A percentile compares a stretch with the other conserved stretches of the same genome.
phyloP scores from a whole-genome alignment of 2,888 invertebrate genomes.

The Panopea generosa region DNA sequence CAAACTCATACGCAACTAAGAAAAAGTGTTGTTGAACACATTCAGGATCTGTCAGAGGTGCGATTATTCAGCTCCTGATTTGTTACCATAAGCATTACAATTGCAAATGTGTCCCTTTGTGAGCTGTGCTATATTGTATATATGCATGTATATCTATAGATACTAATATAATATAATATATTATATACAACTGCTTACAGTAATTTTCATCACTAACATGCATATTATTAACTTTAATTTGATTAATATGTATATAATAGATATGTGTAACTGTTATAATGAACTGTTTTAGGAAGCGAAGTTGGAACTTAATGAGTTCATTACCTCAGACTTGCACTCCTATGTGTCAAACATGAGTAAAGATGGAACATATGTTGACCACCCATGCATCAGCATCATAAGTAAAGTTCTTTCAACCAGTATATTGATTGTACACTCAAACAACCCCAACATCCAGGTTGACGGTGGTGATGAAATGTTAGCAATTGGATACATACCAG shows the following conservation, averaged over 20 bases:
- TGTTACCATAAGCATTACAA: slow-evolving; percentile 3
- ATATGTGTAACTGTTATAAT: slow-evolving; percentile 2
- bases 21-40: slow-evolving; percentile 18
- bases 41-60: slow-evolving; percentile 28
- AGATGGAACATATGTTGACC: slow-evolving; percentile 10
- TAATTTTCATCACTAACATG: not conserved
- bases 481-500: slow-evolving; percentile 3
- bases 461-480: slow-evolving; percentile 3
- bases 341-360: slow-evolving; percentile 9
- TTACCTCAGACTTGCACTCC: slow-evolving; percentile 9
- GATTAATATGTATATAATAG: slow-evolving; percentile 3
- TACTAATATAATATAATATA: slow-evolving; percentile 3
- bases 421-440: slow-evolving; percentile 3
- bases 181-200: slow-evolving; percentile 3
- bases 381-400: too few relatives aligned
- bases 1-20: slow-evolving; percentile 30
- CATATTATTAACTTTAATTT: slow-evolving; percentile 3
- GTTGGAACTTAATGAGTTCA: slow-evolving; percentile 6
- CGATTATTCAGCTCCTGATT: slow-evolving; percentile 1
- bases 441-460: slow-evolving; percentile 2
- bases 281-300: slow-evolving; percentile 2
- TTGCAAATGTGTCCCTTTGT: slow-evolving; percentile 3
- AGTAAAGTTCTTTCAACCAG: too few relatives aligned
- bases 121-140: slow-evolving; percentile 3
- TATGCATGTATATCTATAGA: slow-evolving; percentile 3